Percentiles rank a stretch among this genome's conserved stretches.
Conservation (phyloP, 2,888 invertebrate genomes). For the Busseola fusca region DNA sequence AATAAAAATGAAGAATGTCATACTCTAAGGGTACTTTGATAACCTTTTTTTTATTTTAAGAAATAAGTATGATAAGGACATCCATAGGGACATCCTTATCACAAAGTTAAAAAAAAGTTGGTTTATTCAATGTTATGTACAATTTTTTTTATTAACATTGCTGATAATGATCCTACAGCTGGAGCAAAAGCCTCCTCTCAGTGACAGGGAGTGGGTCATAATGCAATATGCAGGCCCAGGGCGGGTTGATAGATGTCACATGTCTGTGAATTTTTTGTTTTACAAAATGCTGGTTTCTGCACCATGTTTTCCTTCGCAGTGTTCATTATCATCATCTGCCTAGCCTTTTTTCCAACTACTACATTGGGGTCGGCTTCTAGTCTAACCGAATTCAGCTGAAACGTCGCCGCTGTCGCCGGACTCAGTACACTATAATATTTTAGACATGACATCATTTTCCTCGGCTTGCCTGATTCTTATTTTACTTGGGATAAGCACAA, state of each 20-base stretch:
- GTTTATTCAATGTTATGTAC: background rate
- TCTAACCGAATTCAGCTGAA: too few species aligned
- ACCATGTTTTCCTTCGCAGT: background rate
- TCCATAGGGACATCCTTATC: background rate
- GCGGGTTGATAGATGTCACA: background rate
- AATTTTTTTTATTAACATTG: background rate
- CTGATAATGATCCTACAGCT: background rate
- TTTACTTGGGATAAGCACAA: background rate
- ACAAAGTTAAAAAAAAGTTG: background rate
- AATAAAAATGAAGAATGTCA: constrained; percentile 4
- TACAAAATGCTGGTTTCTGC: too few species aligned
- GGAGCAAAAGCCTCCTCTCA: background rate
- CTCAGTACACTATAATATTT: background rate
- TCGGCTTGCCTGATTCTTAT: background rate
- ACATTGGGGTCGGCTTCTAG: too few species aligned
- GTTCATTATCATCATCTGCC: background rate
- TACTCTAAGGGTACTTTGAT: constrained; percentile 10
- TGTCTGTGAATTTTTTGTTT: background rate
- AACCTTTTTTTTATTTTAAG: constrained; percentile 13
- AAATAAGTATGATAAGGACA: constrained; percentile 1
- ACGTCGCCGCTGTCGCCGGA: too few species aligned
- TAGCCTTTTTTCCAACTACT: too few species aligned
- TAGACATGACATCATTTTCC: background rate
- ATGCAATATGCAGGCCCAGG: background rate
- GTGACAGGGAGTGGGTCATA: background rate